phyloP scores from a whole-genome alignment of 2,888 invertebrate genomes.

The Lasioglossum malachurum region DNA sequence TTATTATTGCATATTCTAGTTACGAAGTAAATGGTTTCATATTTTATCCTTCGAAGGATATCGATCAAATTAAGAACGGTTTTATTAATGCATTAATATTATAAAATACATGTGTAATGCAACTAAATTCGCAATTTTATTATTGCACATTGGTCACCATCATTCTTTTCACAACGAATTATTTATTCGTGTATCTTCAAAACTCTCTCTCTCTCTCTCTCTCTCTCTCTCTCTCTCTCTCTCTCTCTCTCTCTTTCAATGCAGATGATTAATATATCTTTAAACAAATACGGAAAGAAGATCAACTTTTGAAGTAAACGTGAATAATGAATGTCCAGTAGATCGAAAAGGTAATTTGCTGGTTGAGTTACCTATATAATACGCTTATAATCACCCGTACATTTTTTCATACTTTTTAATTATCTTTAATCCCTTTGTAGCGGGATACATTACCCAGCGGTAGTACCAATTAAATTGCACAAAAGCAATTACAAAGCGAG shows the following conservation, averaged over 20 bases:
- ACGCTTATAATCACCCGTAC: neutral
- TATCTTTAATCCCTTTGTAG: conserved; percentile 36
- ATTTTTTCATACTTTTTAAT: conserved; percentile 38
- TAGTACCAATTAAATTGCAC: conserved; percentile 34
- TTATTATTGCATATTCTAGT: neutral
- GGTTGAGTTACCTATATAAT: neutral
- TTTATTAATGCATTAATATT: neutral
- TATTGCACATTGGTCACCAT: neutral
- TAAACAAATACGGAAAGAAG: neutral
- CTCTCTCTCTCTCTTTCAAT: no score
- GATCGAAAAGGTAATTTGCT: neutral
- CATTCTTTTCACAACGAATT: neutral
- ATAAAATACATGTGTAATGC: neutral
- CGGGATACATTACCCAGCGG: conserved; percentile 24
- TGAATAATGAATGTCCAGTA: neutral
- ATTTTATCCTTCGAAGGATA: no score
- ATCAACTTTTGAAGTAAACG: neutral
- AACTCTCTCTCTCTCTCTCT: no score
- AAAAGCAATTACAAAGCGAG: conserved; percentile 43
- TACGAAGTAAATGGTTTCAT: no score
- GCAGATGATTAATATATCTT: neutral
- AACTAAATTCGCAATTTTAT: neutral
- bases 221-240: no score
- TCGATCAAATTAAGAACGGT: no score
- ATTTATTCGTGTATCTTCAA: neutral